Evolutionary conservation across 2,888 invertebrate species (phyloP).

Genomic region (Branchellion lobata): DNA sequence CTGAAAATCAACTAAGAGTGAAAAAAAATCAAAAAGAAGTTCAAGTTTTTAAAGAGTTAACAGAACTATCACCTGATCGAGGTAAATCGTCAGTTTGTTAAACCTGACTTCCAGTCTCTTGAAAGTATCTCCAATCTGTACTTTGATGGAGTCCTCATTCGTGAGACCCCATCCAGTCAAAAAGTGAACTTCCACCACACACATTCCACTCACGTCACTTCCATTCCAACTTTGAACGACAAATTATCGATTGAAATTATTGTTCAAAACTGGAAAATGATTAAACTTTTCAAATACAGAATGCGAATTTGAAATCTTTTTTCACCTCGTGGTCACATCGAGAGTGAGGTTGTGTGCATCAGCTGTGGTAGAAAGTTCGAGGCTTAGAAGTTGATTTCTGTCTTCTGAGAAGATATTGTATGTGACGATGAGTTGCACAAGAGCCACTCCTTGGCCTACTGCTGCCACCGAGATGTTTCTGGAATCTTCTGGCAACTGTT

Average conservation of each 20-base stretch:
- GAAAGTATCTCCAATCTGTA: conserved; percentile 51
- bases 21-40: too few relatives aligned
- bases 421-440: conserved; percentile 35
- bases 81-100: conserved; percentile 62
- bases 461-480: conserved; percentile 54
- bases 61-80: conserved; percentile 59
- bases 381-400: not conserved
- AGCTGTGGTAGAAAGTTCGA: not conserved
- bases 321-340: not conserved
- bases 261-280: not conserved
- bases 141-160: conserved; percentile 31
- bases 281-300: too few relatives aligned
- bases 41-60: too few relatives aligned
- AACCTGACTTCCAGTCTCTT: conserved; percentile 61
- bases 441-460: conserved; percentile 47
- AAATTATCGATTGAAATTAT: too few relatives aligned
- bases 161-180: conserved; percentile 39
- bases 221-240: not conserved
- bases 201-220: conserved; percentile 18
- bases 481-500: conserved; percentile 60
- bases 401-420: not conserved
- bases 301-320: too few relatives aligned
- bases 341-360: not conserved
- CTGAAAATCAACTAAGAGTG: too few relatives aligned
- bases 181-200: conserved; percentile 35